Evolutionary conservation across 2,797 vertebrate genomes (phyloP).

Genomic region (Acrocephalus scirpaceus): DNA sequence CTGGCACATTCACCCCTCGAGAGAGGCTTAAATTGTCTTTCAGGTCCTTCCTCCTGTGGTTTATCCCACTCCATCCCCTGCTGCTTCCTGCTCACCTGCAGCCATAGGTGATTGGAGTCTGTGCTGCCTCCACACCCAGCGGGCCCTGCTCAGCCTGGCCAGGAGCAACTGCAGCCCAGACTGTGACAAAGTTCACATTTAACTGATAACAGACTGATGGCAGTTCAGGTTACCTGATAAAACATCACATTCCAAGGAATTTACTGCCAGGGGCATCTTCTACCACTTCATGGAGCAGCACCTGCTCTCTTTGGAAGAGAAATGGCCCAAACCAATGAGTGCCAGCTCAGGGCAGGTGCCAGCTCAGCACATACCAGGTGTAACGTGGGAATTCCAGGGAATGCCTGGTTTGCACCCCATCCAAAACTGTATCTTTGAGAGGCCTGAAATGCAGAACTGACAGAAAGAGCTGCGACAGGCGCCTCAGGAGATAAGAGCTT

Average conservation of each 20-base stretch:
- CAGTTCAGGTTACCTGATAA: not conserved
- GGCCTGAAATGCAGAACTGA: not conserved
- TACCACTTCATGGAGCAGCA: not conserved
- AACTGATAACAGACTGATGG: not conserved
- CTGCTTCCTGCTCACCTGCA: slow-evolving; percentile 15
- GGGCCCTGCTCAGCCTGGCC: not conserved
- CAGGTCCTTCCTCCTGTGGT: not conserved
- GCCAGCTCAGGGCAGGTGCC: not conserved
- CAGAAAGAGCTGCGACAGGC: not conserved
- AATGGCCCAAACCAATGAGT: rapidly evolving
- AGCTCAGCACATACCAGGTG: not conserved
- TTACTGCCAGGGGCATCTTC: not conserved
- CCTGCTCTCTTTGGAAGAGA: not conserved
- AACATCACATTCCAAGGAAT: not conserved
- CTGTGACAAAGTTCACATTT: not conserved
- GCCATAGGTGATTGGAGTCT: not conserved
- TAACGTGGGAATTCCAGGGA: not conserved
- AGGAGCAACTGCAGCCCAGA: not conserved
- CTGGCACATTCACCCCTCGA: not conserved
- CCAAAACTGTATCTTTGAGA: not conserved
- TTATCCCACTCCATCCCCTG: not conserved
- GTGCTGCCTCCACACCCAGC: not conserved
- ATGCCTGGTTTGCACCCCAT: not conserved
- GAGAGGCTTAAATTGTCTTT: not conserved
- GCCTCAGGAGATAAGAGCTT: not conserved